Evolutionary conservation across 2,888 invertebrate species (phyloP), one percentile per base, ranked within the genome.

Genomic region (Nymphalis polychloros): DNA sequence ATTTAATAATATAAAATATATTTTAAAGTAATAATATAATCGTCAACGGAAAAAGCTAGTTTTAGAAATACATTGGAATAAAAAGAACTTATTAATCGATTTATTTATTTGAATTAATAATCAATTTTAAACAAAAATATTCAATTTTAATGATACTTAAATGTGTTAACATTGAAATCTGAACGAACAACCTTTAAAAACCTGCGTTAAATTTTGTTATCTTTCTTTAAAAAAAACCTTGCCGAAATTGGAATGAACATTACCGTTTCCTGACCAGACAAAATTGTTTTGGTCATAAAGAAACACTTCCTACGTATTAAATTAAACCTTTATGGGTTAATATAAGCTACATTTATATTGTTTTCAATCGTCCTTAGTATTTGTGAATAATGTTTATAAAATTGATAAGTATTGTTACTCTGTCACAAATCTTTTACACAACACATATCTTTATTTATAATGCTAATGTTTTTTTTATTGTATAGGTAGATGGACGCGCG

Each of bases 201-300:
- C 52, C n/a, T 69, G 64, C 31, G 31, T 60, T 63, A 67, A 52
- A 69, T 69, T 65, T 67, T 59, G 59, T 69, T 69, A 68, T 65
- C 65, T 63, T 61, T 52, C 48, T 52, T 41, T 52, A 50, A 55
- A 55, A 63, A 60, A 53, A 68, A 66, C 72, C 72, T 72, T 72
- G 72, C 65, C 62, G 60, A 70, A 70, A 63, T 72, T 59, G 67
- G 64, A 59, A 63, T 70, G 57, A 63, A 19, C 59, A 68, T 57
- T 48, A 63, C 48, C 27, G 63, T 63, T 67, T 69, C 69, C 64
- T 69, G 64, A 10, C 50, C 23, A 35, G 53, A 31, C 57, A 52
- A 50, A 47, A 67, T 64, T 64, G 64, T 61, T 66, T 35, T 53
- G 55, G 59, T 53, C 61, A 63, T 52, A 64, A 50, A 57, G 53